phyloP scores from a whole-genome alignment of 2,113 vertebrate species.

The Cyprinus carpio region DNA sequence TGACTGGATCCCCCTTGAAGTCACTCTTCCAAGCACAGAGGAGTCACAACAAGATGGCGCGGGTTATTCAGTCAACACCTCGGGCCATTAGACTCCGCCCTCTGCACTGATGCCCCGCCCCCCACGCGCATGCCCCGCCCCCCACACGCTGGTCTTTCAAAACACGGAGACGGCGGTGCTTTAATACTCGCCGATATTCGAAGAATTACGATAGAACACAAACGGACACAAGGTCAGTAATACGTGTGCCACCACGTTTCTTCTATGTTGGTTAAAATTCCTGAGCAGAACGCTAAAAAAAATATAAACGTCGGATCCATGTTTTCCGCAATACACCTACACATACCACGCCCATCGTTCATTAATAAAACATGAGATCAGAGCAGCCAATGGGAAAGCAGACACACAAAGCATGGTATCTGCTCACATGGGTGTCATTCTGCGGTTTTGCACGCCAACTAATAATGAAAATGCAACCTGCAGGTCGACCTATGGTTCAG shows the following conservation, averaged over 20 bases:
- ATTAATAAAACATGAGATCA: slow-evolving; percentile 68
- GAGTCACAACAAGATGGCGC: slow-evolving; percentile 95
- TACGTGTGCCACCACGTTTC: too few relatives aligned
- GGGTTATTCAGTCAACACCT: slow-evolving; percentile 84
- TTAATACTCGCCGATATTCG: background rate
- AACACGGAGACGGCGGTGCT: slow-evolving; percentile 67
- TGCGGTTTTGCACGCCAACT: slow-evolving; percentile 71
- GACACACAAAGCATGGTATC: slow-evolving; percentile 81
- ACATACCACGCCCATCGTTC: slow-evolving; percentile 50
- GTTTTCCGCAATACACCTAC: slow-evolving; percentile 32
- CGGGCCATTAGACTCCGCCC: slow-evolving; percentile 77
- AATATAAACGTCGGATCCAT: slow-evolving; percentile 11
- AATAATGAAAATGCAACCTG: slow-evolving; percentile 28
- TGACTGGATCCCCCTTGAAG: slow-evolving; percentile 71
- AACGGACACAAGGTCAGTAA: background rate
- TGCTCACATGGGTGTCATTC: slow-evolving; percentile 82
- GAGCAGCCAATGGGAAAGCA: slow-evolving; percentile 72
- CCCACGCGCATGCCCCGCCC: slow-evolving; percentile 63
- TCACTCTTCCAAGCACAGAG: slow-evolving; percentile 82
- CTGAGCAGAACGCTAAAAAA: too few relatives aligned
- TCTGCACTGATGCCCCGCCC: slow-evolving; percentile 55
- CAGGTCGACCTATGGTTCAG: slow-evolving; percentile 20
- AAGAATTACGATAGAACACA: background rate
- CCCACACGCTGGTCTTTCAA: slow-evolving; percentile 54
- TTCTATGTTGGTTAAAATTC: background rate